Evolutionary conservation across 2,888 invertebrate species (phyloP), one percentile per base, ranked within the genome.

Genomic region (Eugnorisma glareosa): DNA sequence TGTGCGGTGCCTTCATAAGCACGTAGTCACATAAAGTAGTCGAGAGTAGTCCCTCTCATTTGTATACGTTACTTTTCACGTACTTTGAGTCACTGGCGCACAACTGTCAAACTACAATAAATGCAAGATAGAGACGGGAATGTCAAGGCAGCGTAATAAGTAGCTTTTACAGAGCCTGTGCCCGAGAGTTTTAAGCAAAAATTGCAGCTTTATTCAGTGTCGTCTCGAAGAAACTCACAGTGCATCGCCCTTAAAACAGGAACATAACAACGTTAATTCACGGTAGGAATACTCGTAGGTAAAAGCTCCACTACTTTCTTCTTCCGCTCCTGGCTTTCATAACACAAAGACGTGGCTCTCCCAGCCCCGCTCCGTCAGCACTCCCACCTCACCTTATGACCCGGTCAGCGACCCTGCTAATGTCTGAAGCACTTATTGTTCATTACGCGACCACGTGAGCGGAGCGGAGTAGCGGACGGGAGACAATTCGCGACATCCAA

Each of bases 371-470:
- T 83, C 72, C 67, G 74, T 31, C 31, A 40, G 13, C 76, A 51
- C 24, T 37, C 40, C 31, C 24, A 73, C 84, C 75, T 78, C 54
- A 82, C 70, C 77, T 77, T 77, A 82, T 89, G 90, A 90, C 88
- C 89, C 84, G 87, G 92, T 90, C 91, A 84, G 73, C 81, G 93
- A 93, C 93, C 93, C 81, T 86, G 87, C 90, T 92, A 92, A 91
- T 92, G 90, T 82, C 85, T 81, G 85, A 75, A 87, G 86, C 91
- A 90, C 90, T 93, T 91, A 91, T 89, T 89, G 91, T 89, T 92
- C 90, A 90, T 92, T 93, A 92, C 87, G 80, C 74, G 71, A 75
- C 74, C 85, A 87, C 88, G 87, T 87, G 82, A 79, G 81, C 80
- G 61, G 6, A 67, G 67, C 43, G 28, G 61, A 72, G n/a, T 31